phyloP scores from a whole-genome alignment of 2,797 vertebrate genomes.

The Eidolon dupreanum region DNA sequence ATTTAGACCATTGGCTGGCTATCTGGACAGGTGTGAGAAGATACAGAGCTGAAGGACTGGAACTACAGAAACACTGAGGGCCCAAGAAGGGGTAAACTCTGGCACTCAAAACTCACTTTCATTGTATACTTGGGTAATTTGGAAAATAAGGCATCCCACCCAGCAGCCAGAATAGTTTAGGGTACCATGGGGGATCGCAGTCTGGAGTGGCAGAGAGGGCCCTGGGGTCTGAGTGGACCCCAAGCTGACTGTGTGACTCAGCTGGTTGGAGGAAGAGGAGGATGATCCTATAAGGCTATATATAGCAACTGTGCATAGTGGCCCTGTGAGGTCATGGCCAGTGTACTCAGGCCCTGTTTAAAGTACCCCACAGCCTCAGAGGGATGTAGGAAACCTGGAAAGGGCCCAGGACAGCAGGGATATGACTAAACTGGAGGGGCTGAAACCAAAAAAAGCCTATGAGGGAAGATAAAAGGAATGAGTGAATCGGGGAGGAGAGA shows the following conservation, averaged over 20 bases:
- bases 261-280: slow-evolving; percentile 41
- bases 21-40: background rate
- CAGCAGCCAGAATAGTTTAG: background rate
- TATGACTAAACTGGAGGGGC: slow-evolving; percentile 71
- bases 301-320: slow-evolving; percentile 75
- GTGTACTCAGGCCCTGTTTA: slow-evolving; percentile 60
- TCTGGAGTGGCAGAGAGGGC: slow-evolving; percentile 1
- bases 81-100: background rate
- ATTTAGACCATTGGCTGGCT: background rate
- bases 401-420: slow-evolving; percentile 56
- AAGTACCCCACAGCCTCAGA: slow-evolving; percentile 56
- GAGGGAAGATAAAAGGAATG: slow-evolving; percentile 79
- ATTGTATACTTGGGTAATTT: background rate
- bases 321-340: slow-evolving; percentile 72
- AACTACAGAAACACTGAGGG: background rate
- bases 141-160: background rate
- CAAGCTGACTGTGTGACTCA: slow-evolving; percentile 55
- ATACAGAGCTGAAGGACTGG: background rate
- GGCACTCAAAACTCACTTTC: background rate
- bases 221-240: slow-evolving; percentile 62
- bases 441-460: slow-evolving; percentile 69
- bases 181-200: background rate
- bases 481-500: slow-evolving; percentile 57
- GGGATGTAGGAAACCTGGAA: slow-evolving; percentile 70
- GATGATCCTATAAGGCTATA: slow-evolving; percentile 66